Base-by-base conservation (phyloP, 2,113 vertebrate genomes). In the Anser brachyrhynchus region DNA sequence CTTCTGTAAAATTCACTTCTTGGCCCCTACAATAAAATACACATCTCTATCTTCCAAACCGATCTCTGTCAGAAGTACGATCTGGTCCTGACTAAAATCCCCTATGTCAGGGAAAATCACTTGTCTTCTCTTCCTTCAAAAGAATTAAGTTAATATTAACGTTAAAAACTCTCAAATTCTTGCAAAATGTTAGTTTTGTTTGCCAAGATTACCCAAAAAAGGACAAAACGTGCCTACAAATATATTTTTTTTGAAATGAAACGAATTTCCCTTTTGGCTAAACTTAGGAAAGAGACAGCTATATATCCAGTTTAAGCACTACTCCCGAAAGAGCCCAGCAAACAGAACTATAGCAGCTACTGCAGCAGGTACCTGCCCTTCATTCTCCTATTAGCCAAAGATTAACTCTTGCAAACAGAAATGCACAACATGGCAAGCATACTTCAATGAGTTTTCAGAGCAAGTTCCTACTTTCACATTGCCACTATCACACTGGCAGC, bases 41-140 rank as follows among this genome's bases (percentile, higher is more conserved):
- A 35, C 37, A 84, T 6, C 22, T 26, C 31, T 62, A 6, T 25
- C n/a, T 71, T 73, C 41, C 20, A 77, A 77, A 77, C 2, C 11
- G 11, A 57, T 25, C 23, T 74, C 57, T 58, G 5, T 43, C 11
- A 72, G 43, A 69, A 92, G 21, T 81, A 66, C 1, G 6, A 23
- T 11, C 62, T 16, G 10, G 10, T 54, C 8, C 23, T 69, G n/a
- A 72, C 20, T 44, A 46, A 73, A 52, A 22, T 41, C 10, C 5
- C 1, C 17, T 55, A 17, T 3, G 58, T 4, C 4, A 54, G 9
- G 3, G 6, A 13, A 11, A 3, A 28, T 4, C 37, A 29, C 37
- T 54, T 75, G 11, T 22, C 13, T 39, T 35, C 13, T 84, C 43
- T 1, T 1, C 5, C 7, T 9, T 70, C 20, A 44, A 35, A 82